These are phyloP conservation scores for Dendronephthya gigantea DNA, from an alignment of 64 coral and sea anemone species.

Conservation along the genomic window DNA sequence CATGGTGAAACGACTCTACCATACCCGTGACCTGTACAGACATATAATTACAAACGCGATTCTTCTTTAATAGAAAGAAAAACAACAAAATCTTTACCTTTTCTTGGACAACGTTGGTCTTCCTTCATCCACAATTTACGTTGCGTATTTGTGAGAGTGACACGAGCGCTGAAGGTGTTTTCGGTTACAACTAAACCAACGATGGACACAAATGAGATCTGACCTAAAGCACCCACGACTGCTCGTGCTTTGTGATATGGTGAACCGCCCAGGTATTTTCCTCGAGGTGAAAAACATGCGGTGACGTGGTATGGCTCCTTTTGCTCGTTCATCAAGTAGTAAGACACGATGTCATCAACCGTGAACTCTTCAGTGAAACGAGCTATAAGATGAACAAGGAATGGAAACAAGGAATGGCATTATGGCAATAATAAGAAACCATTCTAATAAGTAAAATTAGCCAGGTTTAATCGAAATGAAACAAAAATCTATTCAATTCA, in stretches of 20 bases:
- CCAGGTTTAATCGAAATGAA: too few relatives aligned
- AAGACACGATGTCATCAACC: background rate
- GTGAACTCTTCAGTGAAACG: background rate
- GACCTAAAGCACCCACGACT: conserved; percentile 10
- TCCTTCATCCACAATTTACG: background rate
- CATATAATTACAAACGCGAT: background rate
- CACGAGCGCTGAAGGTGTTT: conserved; percentile 26
- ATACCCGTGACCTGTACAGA: background rate
- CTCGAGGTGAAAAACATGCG: conserved; percentile 19
- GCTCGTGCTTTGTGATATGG: background rate
- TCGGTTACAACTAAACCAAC: conserved; percentile 30
- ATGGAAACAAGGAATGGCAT: too few relatives aligned
- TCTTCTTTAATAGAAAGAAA: too few relatives aligned
- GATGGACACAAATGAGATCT: background rate
- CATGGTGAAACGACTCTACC: background rate
- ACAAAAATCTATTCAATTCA: background rate
- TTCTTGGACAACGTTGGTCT: background rate
- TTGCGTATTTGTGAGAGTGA: conserved; percentile 15
- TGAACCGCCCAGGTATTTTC: background rate
- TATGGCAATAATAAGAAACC: background rate
- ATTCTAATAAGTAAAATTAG: too few relatives aligned
- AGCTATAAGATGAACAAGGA: background rate
- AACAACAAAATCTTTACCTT: background rate
- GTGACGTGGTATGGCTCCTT: conserved; percentile 9
- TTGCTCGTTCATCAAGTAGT: background rate